Evolutionary conservation across 2,797 vertebrate species (phyloP).

Genomic region (Acipenser oxyrinchus): DNA sequence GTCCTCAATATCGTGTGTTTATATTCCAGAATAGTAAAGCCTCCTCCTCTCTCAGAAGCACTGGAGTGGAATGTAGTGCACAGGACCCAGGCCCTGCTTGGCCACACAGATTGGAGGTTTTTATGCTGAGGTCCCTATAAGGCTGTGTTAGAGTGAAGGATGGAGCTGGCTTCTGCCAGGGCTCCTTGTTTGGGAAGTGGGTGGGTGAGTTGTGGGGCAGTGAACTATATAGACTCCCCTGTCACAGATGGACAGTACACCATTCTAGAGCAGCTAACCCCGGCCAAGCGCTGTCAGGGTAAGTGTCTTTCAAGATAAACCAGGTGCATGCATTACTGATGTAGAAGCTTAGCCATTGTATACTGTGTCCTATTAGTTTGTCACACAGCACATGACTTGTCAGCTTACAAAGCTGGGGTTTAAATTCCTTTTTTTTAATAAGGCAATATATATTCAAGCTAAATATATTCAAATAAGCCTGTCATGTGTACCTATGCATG

Average conservation of each 20-base stretch:
- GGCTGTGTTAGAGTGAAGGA: conserved; percentile 67
- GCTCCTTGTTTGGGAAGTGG: conserved; percentile 73
- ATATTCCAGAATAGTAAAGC: conserved; percentile 50
- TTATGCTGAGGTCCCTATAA: conserved; percentile 85
- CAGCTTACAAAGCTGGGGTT: no score
- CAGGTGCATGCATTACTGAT: background rate
- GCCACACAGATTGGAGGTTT: conserved; percentile 72
- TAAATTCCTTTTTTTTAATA: no score
- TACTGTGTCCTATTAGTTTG: background rate
- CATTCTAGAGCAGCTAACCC: conserved; percentile 55
- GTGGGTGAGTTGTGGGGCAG: conserved; percentile 60
- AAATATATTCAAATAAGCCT: no score
- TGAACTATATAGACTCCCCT: conserved; percentile 73
- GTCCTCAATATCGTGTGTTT: conserved; percentile 51
- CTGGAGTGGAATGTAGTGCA: conserved; percentile 74
- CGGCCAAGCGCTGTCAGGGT: conserved; percentile 73
- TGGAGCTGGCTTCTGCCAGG: conserved; percentile 44
- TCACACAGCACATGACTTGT: no score
- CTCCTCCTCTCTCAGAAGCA: conserved; percentile 54
- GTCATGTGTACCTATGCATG: no score
- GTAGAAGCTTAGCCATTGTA: background rate
- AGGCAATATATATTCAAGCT: no score
- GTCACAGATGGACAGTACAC: conserved; percentile 50
- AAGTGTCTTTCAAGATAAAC: conserved; percentile 53
- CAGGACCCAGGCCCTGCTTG: conserved; percentile 50